Conservation (phyloP, 2,113 vertebrate species). For the Myrmecobius fasciatus region DNA sequence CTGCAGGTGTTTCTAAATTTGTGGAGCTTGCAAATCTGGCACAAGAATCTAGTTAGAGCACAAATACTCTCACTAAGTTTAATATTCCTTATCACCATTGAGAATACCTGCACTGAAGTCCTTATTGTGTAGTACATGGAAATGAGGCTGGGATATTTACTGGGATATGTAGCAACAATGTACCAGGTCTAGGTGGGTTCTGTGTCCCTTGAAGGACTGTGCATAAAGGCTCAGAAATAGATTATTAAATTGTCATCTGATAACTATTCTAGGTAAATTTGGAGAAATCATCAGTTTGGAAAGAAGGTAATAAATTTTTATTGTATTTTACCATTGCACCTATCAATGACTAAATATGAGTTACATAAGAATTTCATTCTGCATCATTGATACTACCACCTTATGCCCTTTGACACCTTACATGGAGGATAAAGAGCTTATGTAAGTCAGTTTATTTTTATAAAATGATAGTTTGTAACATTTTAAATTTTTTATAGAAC, state of each 20-base stretch:
- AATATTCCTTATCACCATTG: not conserved
- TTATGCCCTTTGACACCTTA: not conserved
- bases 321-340: not conserved
- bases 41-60: not conserved
- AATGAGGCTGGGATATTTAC: not conserved
- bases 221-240: not conserved
- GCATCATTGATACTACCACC: not conserved
- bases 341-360: not conserved
- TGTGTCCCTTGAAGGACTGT: not conserved
- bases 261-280: not conserved
- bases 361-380: not conserved
- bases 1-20: not conserved
- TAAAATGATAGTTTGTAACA: no score
- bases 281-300: not conserved
- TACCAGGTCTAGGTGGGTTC: not conserved
- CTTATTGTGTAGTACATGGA: not conserved
- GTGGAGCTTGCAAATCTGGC: not conserved
- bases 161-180: not conserved
- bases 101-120: not conserved
- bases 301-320: not conserved
- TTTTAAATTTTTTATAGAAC: not conserved
- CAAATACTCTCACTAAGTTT: not conserved
- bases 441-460: not conserved
- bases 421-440: not conserved
- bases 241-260: not conserved